phyloP scores from a whole-genome alignment of 1,140 invertebrate species.

The Halictus rubicundus region DNA sequence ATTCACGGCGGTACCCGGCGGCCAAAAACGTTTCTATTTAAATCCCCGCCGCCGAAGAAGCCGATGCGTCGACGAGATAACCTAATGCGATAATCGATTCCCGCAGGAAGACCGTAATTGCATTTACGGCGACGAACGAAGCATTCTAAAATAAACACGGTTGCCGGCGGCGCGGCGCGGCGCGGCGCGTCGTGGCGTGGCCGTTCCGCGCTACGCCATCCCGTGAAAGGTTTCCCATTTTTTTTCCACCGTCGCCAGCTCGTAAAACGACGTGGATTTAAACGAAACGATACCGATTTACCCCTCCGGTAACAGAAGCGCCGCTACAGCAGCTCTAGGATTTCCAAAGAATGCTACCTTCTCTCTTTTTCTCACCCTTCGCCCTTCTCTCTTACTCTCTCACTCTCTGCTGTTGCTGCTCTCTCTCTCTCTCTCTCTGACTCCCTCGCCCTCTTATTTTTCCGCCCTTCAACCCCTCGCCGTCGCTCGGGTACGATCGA shows the following conservation, averaged over 20 bases:
- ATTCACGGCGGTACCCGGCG: background rate
- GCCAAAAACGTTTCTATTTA: constrained; percentile 23
- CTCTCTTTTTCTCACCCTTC: constrained; percentile 15
- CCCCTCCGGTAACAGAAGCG: constrained; percentile 46
- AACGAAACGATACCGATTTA: constrained; percentile 56
- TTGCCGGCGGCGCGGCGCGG: background rate
- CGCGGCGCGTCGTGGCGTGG: too few species aligned
- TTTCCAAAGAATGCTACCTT: constrained; percentile 54
- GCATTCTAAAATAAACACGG: constrained; percentile 52
- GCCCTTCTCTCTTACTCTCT: background rate
- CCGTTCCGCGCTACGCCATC: background rate
- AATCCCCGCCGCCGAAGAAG: constrained; percentile 36
- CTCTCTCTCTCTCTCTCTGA: background rate
- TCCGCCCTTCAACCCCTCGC: background rate
- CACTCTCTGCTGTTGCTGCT: too few species aligned
- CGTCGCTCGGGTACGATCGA: constrained; percentile 26
- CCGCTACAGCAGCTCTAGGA: constrained; percentile 45
- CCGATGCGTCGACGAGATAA: constrained; percentile 38
- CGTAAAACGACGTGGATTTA: constrained; percentile 57
- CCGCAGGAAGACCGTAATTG: constrained; percentile 48
- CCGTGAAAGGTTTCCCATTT: constrained; percentile 44
- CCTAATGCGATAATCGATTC: constrained; percentile 54
- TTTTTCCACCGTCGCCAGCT: constrained; percentile 17
- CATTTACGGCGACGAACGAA: constrained; percentile 47
- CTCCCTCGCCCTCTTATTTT: background rate